A percentile compares a stretch with the other conserved stretches of the same genome.
Conservation (phyloP, 2,113 vertebrate genomes). For the Nothoprocta pentlandii region DNA sequence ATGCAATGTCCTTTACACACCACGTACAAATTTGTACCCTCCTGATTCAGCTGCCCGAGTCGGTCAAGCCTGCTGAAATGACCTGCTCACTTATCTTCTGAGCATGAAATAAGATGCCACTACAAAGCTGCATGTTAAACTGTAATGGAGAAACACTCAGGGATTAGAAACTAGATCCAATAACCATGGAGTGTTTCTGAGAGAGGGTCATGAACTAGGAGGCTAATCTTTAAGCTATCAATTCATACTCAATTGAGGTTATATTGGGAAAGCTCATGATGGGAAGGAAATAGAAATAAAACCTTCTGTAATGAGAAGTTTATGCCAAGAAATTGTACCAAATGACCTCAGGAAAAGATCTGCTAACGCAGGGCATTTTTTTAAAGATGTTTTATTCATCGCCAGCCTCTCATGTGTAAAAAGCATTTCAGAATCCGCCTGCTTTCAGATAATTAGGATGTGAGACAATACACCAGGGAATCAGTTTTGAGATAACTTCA, state of each 20-base stretch:
- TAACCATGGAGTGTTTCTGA: neutral
- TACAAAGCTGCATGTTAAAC: slow-evolving; percentile 43
- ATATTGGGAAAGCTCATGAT: slow-evolving; percentile 36
- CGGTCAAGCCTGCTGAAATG: neutral
- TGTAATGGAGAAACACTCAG: slow-evolving; percentile 56
- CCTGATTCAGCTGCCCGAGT: rapidly evolving
- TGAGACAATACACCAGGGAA: slow-evolving; percentile 2
- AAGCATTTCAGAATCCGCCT: neutral
- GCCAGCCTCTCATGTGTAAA: neutral
- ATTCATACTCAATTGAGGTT: neutral
- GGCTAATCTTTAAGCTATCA: slow-evolving; percentile 38
- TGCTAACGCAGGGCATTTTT: slow-evolving; percentile 17
- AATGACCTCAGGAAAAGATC: slow-evolving; percentile 20
- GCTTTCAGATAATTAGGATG: neutral
- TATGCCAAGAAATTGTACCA: slow-evolving; percentile 36
- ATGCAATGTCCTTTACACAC: rapidly evolving
- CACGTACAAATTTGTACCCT: neutral
- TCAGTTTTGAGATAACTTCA: neutral
- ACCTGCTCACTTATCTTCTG: slow-evolving; percentile 8
- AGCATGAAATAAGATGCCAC: slow-evolving; percentile 28
- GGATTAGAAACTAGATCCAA: slow-evolving; percentile 32
- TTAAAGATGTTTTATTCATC: slow-evolving; percentile 8
- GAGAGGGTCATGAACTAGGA: slow-evolving; percentile 25
- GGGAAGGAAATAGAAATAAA: slow-evolving; percentile 51
- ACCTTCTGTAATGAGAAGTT: neutral